Evolutionary conservation across 2,888 invertebrate genomes (phyloP), one percentile per base, ranked within the genome.

Genomic region (Nomada ferruginata): DNA sequence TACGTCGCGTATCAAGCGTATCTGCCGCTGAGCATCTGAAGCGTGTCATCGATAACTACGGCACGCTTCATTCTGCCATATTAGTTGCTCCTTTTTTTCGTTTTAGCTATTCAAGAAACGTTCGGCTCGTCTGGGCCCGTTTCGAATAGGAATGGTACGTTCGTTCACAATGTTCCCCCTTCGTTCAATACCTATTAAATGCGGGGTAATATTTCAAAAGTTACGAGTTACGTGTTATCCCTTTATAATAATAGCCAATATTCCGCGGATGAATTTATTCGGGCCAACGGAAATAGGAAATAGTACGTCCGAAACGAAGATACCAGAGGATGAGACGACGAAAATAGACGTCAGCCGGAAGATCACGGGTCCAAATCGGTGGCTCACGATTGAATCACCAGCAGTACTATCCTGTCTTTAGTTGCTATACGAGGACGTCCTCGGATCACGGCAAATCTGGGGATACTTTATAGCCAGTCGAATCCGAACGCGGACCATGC

Each of bases 391-490:
- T 61, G 83, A 77, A 83, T 79, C 71, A 83, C 75, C 72, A 63
- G 71, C 4, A 64, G 59, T 61, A 73, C 82, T 57, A 53, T 29
- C 26, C 68, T 50, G 83, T 77, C 77, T 82, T 79, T 78, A 79
- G 77, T 80, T 86, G 82, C 82, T 84, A 85, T 81, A 84, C 63
- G 83, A 70, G 59, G 83, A 77, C 87, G 70, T 69, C 44, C 20
- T 57, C 69, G 87, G 87, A 87, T 87, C 85, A 87, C 76, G 55
- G 55, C 36, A 74, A 81, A 87, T 87, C 87, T 84, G 76, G 55
- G 68, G 69, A 69, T 87, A 79, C 83, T 87, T 87, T 87, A 87
- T 79, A 87, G 84, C 78, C 71, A 75, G 78, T 79, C 61, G 75
- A 59, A 66, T 60, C 55, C 79, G 85, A 76, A 87, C 85, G 81